Conservation (phyloP, 2,797 vertebrate species). For the Sylvilagus floridanus region DNA sequence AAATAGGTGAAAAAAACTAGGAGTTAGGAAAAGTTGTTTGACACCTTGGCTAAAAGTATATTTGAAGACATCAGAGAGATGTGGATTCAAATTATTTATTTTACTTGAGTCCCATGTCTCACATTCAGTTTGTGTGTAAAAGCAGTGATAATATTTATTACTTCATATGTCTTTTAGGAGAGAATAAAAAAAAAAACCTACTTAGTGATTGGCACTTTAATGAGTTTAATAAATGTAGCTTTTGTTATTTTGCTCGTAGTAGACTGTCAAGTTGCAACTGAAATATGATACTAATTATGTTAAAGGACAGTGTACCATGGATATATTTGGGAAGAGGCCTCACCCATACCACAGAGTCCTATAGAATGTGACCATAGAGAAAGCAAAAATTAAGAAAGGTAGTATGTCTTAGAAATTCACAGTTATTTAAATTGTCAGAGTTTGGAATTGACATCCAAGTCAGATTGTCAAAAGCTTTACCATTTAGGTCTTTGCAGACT, state of each 20-base stretch:
- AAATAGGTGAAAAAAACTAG: background rate
- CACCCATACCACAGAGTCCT: background rate
- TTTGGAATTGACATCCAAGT: slow-evolving; percentile 1
- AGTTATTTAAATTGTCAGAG: slow-evolving; percentile 22
- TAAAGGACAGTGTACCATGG: slow-evolving; percentile 6
- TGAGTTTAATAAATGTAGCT: background rate
- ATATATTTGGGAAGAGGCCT: background rate
- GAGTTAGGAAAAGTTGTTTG: background rate
- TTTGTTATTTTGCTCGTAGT: slow-evolving; percentile 29
- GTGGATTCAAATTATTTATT: background rate
- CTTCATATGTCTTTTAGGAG: background rate
- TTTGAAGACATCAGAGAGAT: background rate
- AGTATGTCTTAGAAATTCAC: background rate
- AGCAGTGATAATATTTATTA: background rate
- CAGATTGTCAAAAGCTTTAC: slow-evolving; percentile 49
- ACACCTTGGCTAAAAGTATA: background rate
- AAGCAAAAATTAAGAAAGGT: background rate
- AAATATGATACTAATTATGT: background rate
- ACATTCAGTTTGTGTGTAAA: background rate
- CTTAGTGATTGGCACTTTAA: too few relatives aligned
- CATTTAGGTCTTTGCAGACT: slow-evolving; percentile 51
- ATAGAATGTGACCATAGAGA: background rate
- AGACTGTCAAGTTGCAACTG: background rate
- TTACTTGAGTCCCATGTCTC: background rate
- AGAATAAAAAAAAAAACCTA: background rate